A percentile compares a stretch with the other conserved stretches of the same genome.
Evolutionary conservation across 2,113 vertebrate genomes (phyloP).

Genomic region (Bothrops jararaca): DNA sequence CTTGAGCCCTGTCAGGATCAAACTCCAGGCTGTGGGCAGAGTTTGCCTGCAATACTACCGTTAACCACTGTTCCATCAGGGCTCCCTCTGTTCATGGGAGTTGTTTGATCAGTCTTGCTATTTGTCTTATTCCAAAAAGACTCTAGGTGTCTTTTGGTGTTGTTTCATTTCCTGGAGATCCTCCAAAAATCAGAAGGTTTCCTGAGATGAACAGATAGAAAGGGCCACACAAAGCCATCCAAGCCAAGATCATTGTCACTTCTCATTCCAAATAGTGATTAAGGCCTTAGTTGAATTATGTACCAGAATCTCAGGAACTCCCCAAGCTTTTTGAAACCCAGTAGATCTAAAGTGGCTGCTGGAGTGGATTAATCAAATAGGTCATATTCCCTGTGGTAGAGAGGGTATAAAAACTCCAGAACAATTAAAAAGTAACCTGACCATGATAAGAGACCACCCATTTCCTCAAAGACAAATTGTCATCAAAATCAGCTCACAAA

Average conservation of each 20-base stretch:
- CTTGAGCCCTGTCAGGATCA: not conserved
- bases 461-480: not conserved
- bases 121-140: too few relatives aligned
- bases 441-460: not conserved
- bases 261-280: not conserved
- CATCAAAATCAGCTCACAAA: not conserved
- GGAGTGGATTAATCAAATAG: not conserved
- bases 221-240: not conserved
- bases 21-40: not conserved
- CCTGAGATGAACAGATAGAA: too few relatives aligned
- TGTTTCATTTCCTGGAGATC: too few relatives aligned
- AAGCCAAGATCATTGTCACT: not conserved
- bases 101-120: too few relatives aligned
- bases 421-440: not conserved
- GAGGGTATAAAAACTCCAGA: not conserved
- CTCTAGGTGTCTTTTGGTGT: not conserved
- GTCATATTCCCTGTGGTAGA: not conserved
- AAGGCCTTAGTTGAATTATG: not conserved
- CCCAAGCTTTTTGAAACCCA: not conserved
- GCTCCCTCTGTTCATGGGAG: not conserved
- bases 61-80: not conserved
- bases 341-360: not conserved
- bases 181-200: not conserved
- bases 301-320: not conserved
- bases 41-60: not conserved